phyloP scores from a whole-genome alignment of 2,113 vertebrate species.

The Lagopus muta region DNA sequence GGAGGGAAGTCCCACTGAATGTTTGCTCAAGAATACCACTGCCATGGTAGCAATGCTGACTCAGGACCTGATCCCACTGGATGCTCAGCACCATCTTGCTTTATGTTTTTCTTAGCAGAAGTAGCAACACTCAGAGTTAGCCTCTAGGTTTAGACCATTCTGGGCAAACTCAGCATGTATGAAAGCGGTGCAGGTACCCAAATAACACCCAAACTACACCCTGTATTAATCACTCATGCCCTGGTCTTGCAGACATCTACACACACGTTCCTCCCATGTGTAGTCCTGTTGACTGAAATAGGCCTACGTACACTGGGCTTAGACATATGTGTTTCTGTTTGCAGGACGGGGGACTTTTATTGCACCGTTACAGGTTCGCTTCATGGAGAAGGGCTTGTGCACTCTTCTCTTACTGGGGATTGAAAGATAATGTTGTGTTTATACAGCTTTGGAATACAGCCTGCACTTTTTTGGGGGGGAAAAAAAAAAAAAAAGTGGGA shows the following conservation, averaged over 20 bases:
- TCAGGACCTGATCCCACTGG: not conserved
- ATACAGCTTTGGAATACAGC: slow-evolving; percentile 82
- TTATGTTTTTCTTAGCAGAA: slow-evolving; percentile 2
- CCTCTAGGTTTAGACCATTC: not conserved
- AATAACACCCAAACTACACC: not conserved
- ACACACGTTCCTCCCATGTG: not conserved
- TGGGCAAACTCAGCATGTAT: not conserved
- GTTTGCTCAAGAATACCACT: not conserved
- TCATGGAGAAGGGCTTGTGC: slow-evolving; percentile 23
- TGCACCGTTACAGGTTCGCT: not conserved
- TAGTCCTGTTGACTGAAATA: not conserved
- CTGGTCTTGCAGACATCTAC: not conserved
- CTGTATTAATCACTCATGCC: not conserved
- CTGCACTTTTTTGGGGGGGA: not conserved
- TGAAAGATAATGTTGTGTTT: slow-evolving; percentile 84
- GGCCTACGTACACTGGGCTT: not conserved
- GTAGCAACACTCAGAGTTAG: not conserved
- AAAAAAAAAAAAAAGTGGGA: not conserved
- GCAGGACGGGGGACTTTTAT: slow-evolving; percentile 18
- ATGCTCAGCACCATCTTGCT: not conserved
- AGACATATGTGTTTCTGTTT: not conserved
- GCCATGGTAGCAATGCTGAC: not conserved
- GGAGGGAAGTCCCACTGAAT: not conserved
- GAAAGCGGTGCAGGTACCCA: not conserved
- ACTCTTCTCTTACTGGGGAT: slow-evolving; percentile 54